Evolutionary conservation across 2,888 invertebrate genomes (phyloP), one percentile per base, ranked within the genome.

Genomic region (Petrophora chlorosata): DNA sequence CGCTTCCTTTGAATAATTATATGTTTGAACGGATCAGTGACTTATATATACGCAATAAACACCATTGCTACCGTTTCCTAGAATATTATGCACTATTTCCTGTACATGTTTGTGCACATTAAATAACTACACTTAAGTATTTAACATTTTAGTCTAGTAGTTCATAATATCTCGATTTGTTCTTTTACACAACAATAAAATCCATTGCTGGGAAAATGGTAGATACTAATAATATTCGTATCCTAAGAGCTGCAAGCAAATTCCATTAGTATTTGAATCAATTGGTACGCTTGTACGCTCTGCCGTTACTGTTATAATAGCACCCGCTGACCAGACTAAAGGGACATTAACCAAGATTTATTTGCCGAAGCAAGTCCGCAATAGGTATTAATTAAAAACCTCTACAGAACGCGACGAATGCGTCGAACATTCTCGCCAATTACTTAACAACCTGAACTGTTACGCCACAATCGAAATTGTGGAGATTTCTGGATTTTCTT

Each of bases 321-420:
- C 35, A 7, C 23, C 67, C 53, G 65, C 67, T 76, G 80, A 76
- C 79, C 87, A 84, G 84, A 82, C 82, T 75, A 79, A 72, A 80
- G 76, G 85, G 85, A 81, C 88, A 89, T 88, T 87, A 88, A 89
- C 82, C 62, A 88, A 88, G 89, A 89, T 89, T 90, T 90, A 90
- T 89, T 69, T 69, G 76, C 76, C 70, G 56, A 68, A n/a, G 65
- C 70, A 65, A 55, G 65, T 61, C 47, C 65, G 61, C 63, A 70
- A 69, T 74, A 73, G 71, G 83, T 83, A 85, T 84, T 89, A 87
- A 88, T 90, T 88, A 87, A 88, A 89, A 88, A 85, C 77, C 85
- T 76, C 66, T 73, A 75, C 79, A 77, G 73, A 65, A 66, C 67
- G 69, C 61, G 66, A 59, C 69, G 66, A 77, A 66, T 79, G 79